phyloP scores from a whole-genome alignment of 1,140 invertebrate genomes.

The Spodoptera litura region DNA sequence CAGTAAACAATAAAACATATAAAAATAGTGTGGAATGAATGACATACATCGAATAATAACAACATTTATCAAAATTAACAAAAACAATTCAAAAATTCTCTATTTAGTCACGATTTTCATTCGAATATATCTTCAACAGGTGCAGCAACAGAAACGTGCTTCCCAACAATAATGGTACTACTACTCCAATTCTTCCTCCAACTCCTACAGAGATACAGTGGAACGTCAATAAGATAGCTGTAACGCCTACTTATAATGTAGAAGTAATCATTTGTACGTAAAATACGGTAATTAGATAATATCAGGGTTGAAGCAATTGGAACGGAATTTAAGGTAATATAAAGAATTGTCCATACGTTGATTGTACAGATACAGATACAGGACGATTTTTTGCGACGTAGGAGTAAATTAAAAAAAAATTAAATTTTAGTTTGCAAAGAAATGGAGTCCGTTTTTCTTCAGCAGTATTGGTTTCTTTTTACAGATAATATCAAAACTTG shows the following conservation, averaged over 20 bases:
- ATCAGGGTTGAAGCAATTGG: constrained; percentile 53
- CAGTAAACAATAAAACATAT: too few relatives aligned
- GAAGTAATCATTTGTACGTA: constrained; percentile 35
- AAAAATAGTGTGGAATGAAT: too few relatives aligned
- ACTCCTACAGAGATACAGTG: constrained; percentile 71
- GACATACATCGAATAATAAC: too few relatives aligned
- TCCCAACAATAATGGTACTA: constrained; percentile 74
- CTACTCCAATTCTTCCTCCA: constrained; percentile 71
- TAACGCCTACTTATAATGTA: constrained; percentile 1
- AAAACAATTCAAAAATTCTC: too few relatives aligned
- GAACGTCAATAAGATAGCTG: constrained; percentile 81
- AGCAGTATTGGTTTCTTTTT: too few relatives aligned
- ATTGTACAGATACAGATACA: background rate
- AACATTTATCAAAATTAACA: too few relatives aligned
- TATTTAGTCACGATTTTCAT: too few relatives aligned
- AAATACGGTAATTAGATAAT: constrained; percentile 44
- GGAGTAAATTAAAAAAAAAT: too few relatives aligned
- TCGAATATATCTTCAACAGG: constrained; percentile 61
- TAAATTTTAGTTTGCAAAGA: too few relatives aligned
- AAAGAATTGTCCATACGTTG: too few relatives aligned
- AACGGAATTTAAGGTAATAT: constrained; percentile 3
- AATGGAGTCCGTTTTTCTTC: too few relatives aligned
- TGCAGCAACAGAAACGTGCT: constrained; percentile 69
- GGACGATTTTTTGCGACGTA: background rate
- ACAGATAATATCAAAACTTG: too few relatives aligned